phyloP scores from a whole-genome alignment of 2,113 vertebrate genomes.

The Tachysurus vachellii region DNA sequence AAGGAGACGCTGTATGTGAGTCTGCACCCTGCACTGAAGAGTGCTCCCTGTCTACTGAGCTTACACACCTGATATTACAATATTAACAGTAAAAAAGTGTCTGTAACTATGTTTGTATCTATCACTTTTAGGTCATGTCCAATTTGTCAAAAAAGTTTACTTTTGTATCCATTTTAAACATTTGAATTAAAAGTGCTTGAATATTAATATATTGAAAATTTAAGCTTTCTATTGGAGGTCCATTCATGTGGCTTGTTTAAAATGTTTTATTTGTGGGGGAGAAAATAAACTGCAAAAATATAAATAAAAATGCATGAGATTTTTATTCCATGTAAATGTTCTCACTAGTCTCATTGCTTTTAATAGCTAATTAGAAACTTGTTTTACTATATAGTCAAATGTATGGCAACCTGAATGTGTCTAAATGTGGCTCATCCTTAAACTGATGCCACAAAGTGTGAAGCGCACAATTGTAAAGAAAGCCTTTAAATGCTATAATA shows the following conservation, averaged over 20 bases:
- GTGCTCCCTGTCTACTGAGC: constrained; percentile 54
- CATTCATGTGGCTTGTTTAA: constrained; percentile 13
- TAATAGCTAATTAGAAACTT: background rate
- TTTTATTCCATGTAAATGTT: background rate
- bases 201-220: background rate
- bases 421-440: background rate
- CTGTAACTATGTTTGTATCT: background rate
- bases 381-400: background rate
- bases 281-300: background rate
- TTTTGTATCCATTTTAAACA: constrained; percentile 49
- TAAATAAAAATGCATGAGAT: background rate
- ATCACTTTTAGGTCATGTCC: constrained; percentile 30
- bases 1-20: constrained; percentile 74
- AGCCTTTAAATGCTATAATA: too few relatives aligned
- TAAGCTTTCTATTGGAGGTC: background rate
- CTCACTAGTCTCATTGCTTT: background rate
- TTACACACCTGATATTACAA: constrained; percentile 34
- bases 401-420: background rate
- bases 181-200: constrained; percentile 16
- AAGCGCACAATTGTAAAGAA: too few relatives aligned
- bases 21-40: constrained; percentile 68
- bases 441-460: too few relatives aligned
- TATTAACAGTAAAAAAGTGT: background rate
- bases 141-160: background rate
- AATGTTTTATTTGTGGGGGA: constrained; percentile 10